Evolutionary conservation across 2,113 vertebrate species (phyloP).

Genomic region (Balaeniceps rex): DNA sequence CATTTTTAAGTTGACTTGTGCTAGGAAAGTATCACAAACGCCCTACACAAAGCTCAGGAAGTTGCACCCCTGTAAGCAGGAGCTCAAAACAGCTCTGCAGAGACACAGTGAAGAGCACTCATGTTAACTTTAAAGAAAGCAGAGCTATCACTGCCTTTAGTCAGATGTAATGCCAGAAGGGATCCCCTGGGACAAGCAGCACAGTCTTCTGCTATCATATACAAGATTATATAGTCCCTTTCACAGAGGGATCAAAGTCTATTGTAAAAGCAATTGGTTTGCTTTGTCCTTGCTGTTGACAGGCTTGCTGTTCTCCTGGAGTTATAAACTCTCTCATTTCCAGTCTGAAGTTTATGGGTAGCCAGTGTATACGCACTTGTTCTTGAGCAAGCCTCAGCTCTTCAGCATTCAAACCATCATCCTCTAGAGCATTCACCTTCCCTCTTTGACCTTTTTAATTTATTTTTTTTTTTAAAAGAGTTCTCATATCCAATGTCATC

Average conservation of each 20-base stretch:
- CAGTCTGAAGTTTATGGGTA: neutral
- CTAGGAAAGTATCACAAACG: fast-evolving
- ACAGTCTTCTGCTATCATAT: neutral
- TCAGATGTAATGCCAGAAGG: neutral
- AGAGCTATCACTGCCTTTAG: neutral
- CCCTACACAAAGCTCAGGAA: neutral
- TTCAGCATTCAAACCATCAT: neutral
- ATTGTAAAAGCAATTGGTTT: neutral
- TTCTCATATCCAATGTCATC: neutral
- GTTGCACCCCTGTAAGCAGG: neutral
- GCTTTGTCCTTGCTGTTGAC: neutral
- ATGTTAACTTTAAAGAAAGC: neutral
- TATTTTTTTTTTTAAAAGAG: neutral
- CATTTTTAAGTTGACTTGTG: neutral
- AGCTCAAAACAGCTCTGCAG: neutral
- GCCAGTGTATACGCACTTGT: neutral
- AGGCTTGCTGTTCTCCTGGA: neutral
- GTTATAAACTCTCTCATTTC: neutral
- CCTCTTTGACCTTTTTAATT: neutral
- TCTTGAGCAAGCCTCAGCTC: neutral
- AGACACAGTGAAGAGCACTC: neutral
- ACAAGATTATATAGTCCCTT: neutral
- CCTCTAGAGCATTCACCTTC: neutral
- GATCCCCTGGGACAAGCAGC: neutral
- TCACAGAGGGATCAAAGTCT: neutral